A percentile compares a stretch with the other conserved stretches of the same genome.
These are phyloP conservation scores for Isurus oxyrinchus DNA, from an alignment of 2,113 vertebrate species.

Conservation along the genomic window DNA sequence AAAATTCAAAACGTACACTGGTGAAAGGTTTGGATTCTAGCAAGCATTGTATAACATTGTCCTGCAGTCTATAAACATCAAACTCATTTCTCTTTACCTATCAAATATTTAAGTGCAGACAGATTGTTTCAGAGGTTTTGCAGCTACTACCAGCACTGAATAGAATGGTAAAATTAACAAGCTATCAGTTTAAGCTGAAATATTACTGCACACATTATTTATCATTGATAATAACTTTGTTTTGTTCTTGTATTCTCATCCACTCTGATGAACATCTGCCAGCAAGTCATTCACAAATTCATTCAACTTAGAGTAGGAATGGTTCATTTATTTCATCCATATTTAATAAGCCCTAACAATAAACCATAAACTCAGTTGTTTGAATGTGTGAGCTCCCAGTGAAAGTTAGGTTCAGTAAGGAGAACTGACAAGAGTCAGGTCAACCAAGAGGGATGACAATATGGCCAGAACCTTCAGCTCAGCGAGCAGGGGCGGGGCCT, in stretches of 20 bases:
- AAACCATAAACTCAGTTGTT: no score
- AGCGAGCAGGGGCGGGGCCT: no score
- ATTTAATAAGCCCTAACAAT: not conserved
- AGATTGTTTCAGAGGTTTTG: conserved; percentile 10
- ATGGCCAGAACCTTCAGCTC: no score
- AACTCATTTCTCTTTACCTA: not conserved
- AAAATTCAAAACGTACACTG: not conserved
- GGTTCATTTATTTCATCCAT: not conserved
- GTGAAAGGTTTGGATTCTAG: not conserved
- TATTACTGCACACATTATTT: not conserved
- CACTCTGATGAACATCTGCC: not conserved
- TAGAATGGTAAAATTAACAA: not conserved
- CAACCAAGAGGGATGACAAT: no score
- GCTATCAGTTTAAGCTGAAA: not conserved
- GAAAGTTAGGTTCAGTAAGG: no score
- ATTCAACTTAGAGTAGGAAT: not conserved
- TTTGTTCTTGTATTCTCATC: not conserved
- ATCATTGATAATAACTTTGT: not conserved
- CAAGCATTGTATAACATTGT: not conserved
- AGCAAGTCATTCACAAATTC: not conserved
- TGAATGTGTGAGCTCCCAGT: no score
- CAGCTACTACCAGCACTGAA: not conserved
- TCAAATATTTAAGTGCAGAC: not conserved
- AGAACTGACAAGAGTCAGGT: no score
- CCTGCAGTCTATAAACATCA: not conserved